A percentile compares a stretch with the other conserved stretches of the same genome.
Conservation (phyloP, 1,140 invertebrate genomes). For the Apis laboriosa region DNA sequence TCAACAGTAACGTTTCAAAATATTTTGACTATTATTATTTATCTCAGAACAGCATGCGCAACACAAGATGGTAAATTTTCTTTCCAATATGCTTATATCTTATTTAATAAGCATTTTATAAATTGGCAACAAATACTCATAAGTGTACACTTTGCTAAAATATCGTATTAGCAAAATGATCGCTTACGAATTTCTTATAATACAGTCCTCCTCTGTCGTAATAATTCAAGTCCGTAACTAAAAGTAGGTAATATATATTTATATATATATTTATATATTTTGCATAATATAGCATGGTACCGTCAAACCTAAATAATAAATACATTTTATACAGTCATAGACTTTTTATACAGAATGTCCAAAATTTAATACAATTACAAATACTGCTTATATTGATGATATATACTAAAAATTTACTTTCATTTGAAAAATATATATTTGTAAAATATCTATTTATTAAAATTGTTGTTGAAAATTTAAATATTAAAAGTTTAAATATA, state of each 20-base stretch:
- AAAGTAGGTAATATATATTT: constrained; percentile 73
- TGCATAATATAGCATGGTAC: constrained; percentile 77
- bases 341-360: constrained; percentile 78
- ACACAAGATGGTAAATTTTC: constrained; percentile 36
- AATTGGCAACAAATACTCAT: constrained; percentile 70
- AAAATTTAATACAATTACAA: constrained; percentile 59
- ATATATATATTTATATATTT: constrained; percentile 63
- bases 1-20: constrained; percentile 2
- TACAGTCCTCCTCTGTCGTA: constrained; percentile 72
- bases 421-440: constrained; percentile 16
- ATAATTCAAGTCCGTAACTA: constrained; percentile 76
- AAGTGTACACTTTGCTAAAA: constrained; percentile 58
- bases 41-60: constrained; percentile 38
- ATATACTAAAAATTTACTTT: not conserved
- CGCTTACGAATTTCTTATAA: constrained; percentile 62
- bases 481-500: not conserved
- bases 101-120: constrained; percentile 59
- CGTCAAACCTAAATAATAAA: constrained; percentile 81
- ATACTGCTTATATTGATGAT: constrained; percentile 26
- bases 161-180: constrained; percentile 54
- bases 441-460: constrained; percentile 24
- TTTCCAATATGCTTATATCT: constrained; percentile 41
- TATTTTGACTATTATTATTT: constrained; percentile 22
- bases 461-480: not conserved
- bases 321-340: constrained; percentile 81